These are phyloP conservation scores for Nomada fucata DNA, from an alignment of 2,888 invertebrate genomes.

Conservation along the genomic window DNA sequence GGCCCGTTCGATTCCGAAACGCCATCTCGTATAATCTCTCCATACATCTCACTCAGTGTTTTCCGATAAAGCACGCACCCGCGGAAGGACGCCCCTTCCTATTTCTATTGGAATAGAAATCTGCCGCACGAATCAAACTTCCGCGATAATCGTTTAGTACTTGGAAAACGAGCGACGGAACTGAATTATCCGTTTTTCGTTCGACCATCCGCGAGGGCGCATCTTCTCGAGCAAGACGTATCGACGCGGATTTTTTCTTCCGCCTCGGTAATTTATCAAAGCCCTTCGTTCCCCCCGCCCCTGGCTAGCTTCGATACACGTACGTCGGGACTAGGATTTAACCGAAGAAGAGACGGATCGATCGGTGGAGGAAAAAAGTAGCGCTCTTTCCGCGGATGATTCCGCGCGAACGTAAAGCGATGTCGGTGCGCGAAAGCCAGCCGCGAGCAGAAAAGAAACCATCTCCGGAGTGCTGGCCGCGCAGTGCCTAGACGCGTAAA, in stretches of 20 bases:
- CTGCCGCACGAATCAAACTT: not conserved
- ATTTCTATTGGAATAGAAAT: not conserved
- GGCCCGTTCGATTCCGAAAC: slow-evolving; percentile 81
- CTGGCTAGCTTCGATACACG: slow-evolving; percentile 57
- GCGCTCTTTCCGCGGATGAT: not conserved
- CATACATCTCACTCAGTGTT: slow-evolving; percentile 83
- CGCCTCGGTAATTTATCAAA: slow-evolving; percentile 81
- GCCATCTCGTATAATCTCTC: slow-evolving; percentile 82
- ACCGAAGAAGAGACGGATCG: slow-evolving; percentile 42
- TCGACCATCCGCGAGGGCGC: slow-evolving; percentile 56
- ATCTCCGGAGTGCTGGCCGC: no score
- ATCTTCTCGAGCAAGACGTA: slow-evolving; percentile 82
- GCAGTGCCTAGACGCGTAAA: slow-evolving; percentile 18
- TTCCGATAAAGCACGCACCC: slow-evolving; percentile 80
- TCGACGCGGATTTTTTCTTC: slow-evolving; percentile 81
- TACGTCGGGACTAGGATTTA: slow-evolving; percentile 53
- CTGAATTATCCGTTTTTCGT: not conserved
- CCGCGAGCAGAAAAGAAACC: no score
- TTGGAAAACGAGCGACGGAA: no score
- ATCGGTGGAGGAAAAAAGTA: not conserved
- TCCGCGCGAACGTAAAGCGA: slow-evolving; percentile 1
- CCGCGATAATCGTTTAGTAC: no score
- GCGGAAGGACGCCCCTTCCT: slow-evolving; percentile 58
- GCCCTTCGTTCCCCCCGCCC: slow-evolving; percentile 69
- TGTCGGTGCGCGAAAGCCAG: not conserved